Conservation (phyloP, 2,797 vertebrate genomes). For the Rousettus madagascariensis region DNA sequence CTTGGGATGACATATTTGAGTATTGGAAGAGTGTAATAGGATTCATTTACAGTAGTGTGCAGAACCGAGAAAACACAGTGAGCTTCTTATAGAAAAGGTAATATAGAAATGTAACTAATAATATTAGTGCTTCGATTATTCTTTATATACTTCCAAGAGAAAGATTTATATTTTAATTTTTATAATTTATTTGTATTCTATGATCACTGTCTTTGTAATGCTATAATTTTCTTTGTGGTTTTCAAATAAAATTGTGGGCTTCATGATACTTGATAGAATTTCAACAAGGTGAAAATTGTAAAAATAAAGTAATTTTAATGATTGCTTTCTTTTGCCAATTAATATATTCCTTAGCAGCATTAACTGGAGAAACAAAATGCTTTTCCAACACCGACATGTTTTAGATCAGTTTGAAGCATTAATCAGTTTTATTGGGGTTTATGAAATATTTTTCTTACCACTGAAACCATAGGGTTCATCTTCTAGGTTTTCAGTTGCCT, state of each 20-base stretch:
- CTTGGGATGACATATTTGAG: neutral
- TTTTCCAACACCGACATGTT: neutral
- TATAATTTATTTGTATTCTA: neutral
- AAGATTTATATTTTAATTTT: conserved; percentile 14
- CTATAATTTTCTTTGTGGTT: neutral
- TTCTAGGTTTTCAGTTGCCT: neutral
- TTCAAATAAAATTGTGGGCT: neutral
- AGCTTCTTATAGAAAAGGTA: neutral
- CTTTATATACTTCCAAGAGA: neutral
- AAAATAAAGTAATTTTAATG: conserved; percentile 22
- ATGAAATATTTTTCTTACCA: neutral
- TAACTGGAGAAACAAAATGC: neutral
- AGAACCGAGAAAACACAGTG: neutral
- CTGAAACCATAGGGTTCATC: neutral
- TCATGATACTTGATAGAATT: neutral
- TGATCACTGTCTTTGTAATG: neutral
- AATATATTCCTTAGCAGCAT: neutral
- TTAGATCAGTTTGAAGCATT: neutral
- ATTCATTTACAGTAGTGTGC: neutral
- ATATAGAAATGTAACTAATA: neutral
- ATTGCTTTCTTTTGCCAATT: neutral
- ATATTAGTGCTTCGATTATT: neutral
- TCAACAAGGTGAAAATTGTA: neutral
- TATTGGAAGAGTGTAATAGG: neutral
- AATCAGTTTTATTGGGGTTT: neutral